Conservation (phyloP, 2,888 invertebrate species). For the Leistus spinibarbis region DNA sequence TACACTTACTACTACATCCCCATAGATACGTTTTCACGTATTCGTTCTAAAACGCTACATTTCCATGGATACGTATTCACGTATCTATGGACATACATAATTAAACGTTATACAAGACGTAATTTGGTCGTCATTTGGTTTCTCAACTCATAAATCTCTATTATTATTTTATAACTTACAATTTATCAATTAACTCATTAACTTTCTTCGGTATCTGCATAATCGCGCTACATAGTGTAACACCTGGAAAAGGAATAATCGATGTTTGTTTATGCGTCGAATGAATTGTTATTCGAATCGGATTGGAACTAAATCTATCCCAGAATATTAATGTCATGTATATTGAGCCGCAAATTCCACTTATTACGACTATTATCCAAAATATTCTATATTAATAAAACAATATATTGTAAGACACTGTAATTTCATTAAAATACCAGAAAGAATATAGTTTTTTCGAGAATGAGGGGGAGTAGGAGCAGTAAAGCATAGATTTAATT, state of each 20-base stretch:
- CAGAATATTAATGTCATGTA: slow-evolving; percentile 54
- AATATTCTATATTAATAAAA: slow-evolving; percentile 46
- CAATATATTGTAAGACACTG: not conserved
- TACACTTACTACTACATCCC: no score
- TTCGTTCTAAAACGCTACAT: no score
- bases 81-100: no score
- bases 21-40: no score
- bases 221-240: slow-evolving; percentile 54
- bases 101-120: no score
- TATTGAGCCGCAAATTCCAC: slow-evolving; percentile 47
- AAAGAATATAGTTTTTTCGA: no score
- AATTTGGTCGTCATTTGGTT: no score
- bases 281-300: slow-evolving; percentile 52
- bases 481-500: no score
- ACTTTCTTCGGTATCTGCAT: slow-evolving; percentile 47
- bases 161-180: slow-evolving; percentile 45
- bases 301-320: slow-evolving; percentile 51
- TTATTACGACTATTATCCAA: slow-evolving; percentile 49
- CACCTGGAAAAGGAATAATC: slow-evolving; percentile 52
- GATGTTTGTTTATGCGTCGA: slow-evolving; percentile 50
- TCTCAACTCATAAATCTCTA: no score
- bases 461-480: no score
- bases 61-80: no score
- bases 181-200: slow-evolving; percentile 42
- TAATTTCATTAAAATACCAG: not conserved